Evolutionary conservation across 2,888 invertebrate genomes (phyloP), one percentile per base, ranked within the genome.

Genomic region (Diplazon laetatorius): DNA sequence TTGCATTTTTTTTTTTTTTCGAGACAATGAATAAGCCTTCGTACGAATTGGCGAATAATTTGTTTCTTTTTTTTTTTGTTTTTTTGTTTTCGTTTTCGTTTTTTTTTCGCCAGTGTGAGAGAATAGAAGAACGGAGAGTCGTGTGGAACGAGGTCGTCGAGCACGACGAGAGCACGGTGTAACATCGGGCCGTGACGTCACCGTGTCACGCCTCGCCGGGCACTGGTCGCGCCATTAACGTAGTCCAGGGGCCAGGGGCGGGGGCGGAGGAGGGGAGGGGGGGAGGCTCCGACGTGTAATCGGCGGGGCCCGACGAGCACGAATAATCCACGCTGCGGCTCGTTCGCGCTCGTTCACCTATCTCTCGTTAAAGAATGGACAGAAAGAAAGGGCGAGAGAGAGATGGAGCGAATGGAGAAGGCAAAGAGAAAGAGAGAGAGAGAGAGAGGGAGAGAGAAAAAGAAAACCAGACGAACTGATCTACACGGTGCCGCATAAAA

Each of bases 151-250:
- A 82, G 82, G 82, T 80, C 79, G 80, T 74, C 71, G 71, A 62
- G 82, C 55, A 72, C 42, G 52, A 55, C 30, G 59, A 66, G 48
- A 66, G 48, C 63, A 63, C 73, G 46, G 78, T 55, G 63, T 20
- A 59, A 50, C 60, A 87, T 86, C 87, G 87, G 79, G n/a, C n/a
- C 6, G 30, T 89, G 89, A 89, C 89, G 89, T 89, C 88, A 89
- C 35, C 77, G 86, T 87, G 89, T 89, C 88, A 89, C 88, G 89
- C 85, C 88, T 89, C 85, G 89, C 74, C 85, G 89, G 78, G 76
- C 89, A 89, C 86, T 86, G 86, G 87, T 87, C 86, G 86, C 88
- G 87, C 86, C 88, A 89, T 89, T 88, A 89, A 85, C 85, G 84
- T 88, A 82, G 82, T 37, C 25, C 46, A 30, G 37, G 42, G 39